These are phyloP conservation scores for Anastrepha obliqua DNA, from an alignment of 1,140 invertebrate species.

Conservation along the genomic window DNA sequence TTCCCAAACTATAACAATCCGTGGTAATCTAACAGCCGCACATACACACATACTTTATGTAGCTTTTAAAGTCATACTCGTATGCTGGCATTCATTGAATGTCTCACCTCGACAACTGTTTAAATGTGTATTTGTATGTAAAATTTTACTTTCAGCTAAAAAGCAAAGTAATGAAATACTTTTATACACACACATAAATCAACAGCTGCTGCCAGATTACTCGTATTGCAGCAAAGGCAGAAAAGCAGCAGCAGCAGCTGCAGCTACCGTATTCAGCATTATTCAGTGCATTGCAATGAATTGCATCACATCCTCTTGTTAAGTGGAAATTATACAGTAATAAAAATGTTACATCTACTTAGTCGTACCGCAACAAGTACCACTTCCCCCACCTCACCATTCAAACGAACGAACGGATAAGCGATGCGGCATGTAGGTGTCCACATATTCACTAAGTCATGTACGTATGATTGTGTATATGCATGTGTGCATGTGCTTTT, in stretches of 20 bases:
- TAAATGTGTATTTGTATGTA: slow-evolving; percentile 12
- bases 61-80: background rate
- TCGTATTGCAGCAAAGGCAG: background rate
- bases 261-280: background rate
- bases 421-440: slow-evolving; percentile 5
- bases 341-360: slow-evolving; percentile 52
- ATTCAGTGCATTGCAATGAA: slow-evolving; percentile 30
- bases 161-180: slow-evolving; percentile 24
- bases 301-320: slow-evolving; percentile 53
- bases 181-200: slow-evolving; percentile 39
- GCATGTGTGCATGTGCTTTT: slow-evolving; percentile 16
- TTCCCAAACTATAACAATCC: too few species aligned
- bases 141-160: slow-evolving; percentile 47
- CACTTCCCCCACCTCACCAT: background rate
- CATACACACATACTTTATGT: background rate
- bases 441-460: background rate
- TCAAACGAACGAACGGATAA: background rate
- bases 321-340: slow-evolving; percentile 51
- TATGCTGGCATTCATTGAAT: slow-evolving; percentile 27
- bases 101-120: slow-evolving; percentile 32
- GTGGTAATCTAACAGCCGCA: background rate
- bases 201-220: background rate
- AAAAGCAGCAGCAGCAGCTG: background rate
- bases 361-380: slow-evolving; percentile 19
- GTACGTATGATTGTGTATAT: slow-evolving; percentile 15